Evolutionary conservation across 64 coral and sea anemone species (phyloP).

Genomic region (Actinia equina): DNA sequence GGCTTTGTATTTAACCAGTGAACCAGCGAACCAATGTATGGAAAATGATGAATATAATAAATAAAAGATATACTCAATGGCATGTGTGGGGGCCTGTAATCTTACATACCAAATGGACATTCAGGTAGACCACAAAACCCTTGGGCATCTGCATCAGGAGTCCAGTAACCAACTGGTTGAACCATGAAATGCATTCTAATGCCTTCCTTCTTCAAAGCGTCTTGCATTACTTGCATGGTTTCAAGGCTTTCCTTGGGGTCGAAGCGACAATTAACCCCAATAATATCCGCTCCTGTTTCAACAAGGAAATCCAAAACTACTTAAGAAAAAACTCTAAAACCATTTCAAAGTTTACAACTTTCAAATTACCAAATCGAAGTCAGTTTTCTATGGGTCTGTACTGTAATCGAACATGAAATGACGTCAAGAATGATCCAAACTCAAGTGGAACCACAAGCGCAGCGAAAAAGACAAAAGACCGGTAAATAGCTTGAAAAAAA

Average conservation of each 20-base stretch:
- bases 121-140: slow-evolving; percentile 57
- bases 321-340: background rate
- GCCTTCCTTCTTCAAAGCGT: slow-evolving; percentile 68
- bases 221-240: slow-evolving; percentile 65
- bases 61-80: no score
- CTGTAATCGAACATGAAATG: no score
- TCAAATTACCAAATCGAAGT: no score
- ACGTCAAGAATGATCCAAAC: no score
- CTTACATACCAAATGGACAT: slow-evolving; percentile 55
- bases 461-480: no score
- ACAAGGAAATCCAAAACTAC: background rate
- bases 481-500: no score
- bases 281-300: slow-evolving; percentile 63
- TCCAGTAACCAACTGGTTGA: slow-evolving; percentile 71
- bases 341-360: background rate
- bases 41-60: no score
- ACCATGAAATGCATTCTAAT: slow-evolving; percentile 43
- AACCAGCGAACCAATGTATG: no score
- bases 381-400: no score
- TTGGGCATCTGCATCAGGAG: slow-evolving; percentile 33
- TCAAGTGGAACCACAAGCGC: no score
- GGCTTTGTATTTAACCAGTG: no score
- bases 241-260: slow-evolving; percentile 53
- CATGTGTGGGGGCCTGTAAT: no score
- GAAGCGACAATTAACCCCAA: slow-evolving; percentile 79